Base-by-base conservation (phyloP, 2,888 invertebrate species). In the Apamea monoglypha region DNA sequence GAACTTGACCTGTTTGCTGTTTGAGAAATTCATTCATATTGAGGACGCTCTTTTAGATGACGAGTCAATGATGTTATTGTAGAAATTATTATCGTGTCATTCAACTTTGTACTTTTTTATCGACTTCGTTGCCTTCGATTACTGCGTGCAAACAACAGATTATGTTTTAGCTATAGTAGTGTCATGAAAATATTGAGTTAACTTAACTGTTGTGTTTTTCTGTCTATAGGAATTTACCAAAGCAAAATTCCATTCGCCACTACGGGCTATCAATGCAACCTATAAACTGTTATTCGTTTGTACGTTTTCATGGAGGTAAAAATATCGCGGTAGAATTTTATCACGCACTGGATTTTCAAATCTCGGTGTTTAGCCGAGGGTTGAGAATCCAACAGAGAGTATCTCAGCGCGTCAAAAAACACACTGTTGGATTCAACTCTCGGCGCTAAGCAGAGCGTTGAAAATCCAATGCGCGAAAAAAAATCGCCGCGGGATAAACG, bases 31-130 rank as follows among this genome's bases (percentile, higher is more conserved):
- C 29, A 14, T 81, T 50, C 74, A 47, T 71, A 0, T 44, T 61
- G 5, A 21, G 18, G 56, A 72, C 40, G 74, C 8, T 73, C 29
- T 66, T 56, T 29, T n/a, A 44, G 59, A 73, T 75, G 75, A 53
- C 50, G 25, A 67, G 36, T 82, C 66, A 81, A 61, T 75, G 21
- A 61, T 18, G 25, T 68, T 68, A 47, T 82, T 80, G 82, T 47
- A 2, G 16, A 29, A 32, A 36, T 29, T 29, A 53, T 56, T 21
- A 4, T 6, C 25, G 5, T 77, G 82, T 80, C 50, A 80, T 40
- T 53, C 4, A 29, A 67, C 29, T 36, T 25, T 18, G 36, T 36
- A 29, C 4, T 21, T 64, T 70, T 25, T 40, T 64, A 64, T 64
- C 81, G 81, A 7, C 3, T n/a, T 12, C 4, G 3, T 59, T 66